phyloP scores from a whole-genome alignment of 2,888 invertebrate genomes.

The Nowickia ferox region DNA sequence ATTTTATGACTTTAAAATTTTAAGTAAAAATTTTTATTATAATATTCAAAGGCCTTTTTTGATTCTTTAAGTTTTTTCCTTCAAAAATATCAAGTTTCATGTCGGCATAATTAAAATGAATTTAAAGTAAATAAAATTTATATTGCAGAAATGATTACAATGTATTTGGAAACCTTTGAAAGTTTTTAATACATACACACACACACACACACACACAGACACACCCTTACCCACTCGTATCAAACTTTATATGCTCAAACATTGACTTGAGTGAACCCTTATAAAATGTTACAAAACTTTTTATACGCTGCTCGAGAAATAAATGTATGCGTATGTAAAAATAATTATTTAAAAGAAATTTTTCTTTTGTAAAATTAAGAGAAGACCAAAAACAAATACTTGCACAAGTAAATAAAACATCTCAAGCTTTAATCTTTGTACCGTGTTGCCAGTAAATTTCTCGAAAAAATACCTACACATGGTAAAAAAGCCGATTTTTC shows the following conservation, averaged over 20 bases:
- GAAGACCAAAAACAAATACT: not conserved
- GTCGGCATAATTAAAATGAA: not conserved
- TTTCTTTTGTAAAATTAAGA: not conserved
- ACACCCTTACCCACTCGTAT: not conserved
- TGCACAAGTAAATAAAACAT: not conserved
- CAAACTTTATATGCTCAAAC: not conserved
- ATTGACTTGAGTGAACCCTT: not conserved
- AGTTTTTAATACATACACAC: not conserved
- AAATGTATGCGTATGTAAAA: not conserved
- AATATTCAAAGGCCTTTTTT: too few species aligned
- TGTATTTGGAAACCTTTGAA: not conserved
- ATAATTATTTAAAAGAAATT: slow-evolving; percentile 2
- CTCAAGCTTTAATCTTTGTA: not conserved
- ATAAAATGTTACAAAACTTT: not conserved
- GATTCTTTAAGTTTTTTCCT: not conserved
- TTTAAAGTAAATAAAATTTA: slow-evolving; percentile 1
- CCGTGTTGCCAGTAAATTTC: too few species aligned
- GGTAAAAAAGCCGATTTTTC: too few species aligned
- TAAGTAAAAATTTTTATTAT: too few species aligned
- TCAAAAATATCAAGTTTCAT: not conserved
- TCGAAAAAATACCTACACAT: too few species aligned
- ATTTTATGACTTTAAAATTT: too few species aligned
- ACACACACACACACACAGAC: too few species aligned
- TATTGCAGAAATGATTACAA: not conserved
- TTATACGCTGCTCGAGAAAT: not conserved